Base-by-base conservation (phyloP, 2,797 vertebrate genomes). In the Enteromius anoplus region DNA sequence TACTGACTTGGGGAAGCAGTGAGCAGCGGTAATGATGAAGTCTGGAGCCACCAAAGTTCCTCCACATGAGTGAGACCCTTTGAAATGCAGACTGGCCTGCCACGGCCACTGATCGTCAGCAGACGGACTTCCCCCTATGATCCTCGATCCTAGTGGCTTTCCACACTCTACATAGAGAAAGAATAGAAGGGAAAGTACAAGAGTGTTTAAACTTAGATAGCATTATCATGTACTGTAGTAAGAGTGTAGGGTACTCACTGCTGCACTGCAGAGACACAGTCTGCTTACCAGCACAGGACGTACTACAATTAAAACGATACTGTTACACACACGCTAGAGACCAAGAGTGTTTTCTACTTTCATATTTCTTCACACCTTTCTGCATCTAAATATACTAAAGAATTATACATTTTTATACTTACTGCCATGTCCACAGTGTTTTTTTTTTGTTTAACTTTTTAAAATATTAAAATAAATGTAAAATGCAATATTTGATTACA, bases 1-100 rank as follows among this genome's bases (percentile, higher is more conserved):
- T 42, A 87, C 94, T 96, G 89, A 97, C 96, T 93, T 91, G 82
- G 93, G 91, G 90, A 97, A 96, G 90, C 96, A 96, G 86, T 96
- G 95, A 55, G 95, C 95, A 0, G 96, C 95, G 0, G 94, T 95
- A 87, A 96, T 90, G 64, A 97, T 93, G 91, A 95, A 96, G 88
- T 93, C 92, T 0, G 91, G 89, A 0, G 93, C 91, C 8, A 97
- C 92, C 88, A 97, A 86, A 3, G 95, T 93, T 60, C 95, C 96
- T 0, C 96, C 96, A 0, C 96, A 97, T 62, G 78, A 77, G 66
- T 89, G 90, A 7, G 9, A 65, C 5, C 84, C 86, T 5, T 21
- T 5, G 0, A 92, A 95, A 83, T 96, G 95, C 76, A 97, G 94
- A 4, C 96, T 96, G 70, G 93, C 93, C 86, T 97, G 96, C 96